These are phyloP conservation scores for Lophius americanus DNA, from an alignment of 2,797 vertebrate species.

Conservation along the genomic window DNA sequence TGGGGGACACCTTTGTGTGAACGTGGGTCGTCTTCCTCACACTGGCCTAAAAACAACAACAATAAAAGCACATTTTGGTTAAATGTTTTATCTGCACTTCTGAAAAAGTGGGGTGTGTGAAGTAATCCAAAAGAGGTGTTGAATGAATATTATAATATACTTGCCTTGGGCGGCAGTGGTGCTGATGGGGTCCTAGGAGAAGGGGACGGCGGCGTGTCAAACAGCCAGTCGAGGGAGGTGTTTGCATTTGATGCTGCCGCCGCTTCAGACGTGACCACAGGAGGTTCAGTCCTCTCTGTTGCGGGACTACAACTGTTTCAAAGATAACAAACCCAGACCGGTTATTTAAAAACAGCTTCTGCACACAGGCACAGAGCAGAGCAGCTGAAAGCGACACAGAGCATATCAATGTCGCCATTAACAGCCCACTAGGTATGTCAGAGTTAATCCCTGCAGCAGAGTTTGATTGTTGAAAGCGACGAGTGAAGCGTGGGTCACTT, in stretches of 20 bases:
- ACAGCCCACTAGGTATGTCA: background rate
- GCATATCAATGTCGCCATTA: background rate
- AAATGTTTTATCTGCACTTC: background rate
- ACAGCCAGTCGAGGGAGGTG: slow-evolving; percentile 65
- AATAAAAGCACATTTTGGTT: background rate
- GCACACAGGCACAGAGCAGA: background rate
- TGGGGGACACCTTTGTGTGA: slow-evolving; percentile 16
- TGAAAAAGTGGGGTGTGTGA: background rate
- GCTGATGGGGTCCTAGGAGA: background rate
- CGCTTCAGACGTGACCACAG: background rate
- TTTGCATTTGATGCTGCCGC: slow-evolving; percentile 22
- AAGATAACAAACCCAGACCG: background rate
- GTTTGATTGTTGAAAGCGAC: background rate
- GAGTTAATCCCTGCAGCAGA: background rate
- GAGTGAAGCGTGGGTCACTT: background rate
- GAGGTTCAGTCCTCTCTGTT: slow-evolving; percentile 10
- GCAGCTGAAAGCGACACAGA: slow-evolving; percentile 1
- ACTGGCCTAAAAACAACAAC: slow-evolving; percentile 29
- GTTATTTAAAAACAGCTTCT: background rate
- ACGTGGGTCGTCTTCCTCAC: background rate
- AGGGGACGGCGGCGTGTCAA: slow-evolving; percentile 47
- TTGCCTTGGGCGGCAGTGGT: slow-evolving; percentile 23
- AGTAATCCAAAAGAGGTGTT: background rate
- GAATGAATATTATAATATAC: background rate
- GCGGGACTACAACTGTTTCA: slow-evolving; percentile 13